Evolutionary conservation across 2,888 invertebrate genomes (phyloP), one percentile per base, ranked within the genome.

Genomic region (Andrena marginata): DNA sequence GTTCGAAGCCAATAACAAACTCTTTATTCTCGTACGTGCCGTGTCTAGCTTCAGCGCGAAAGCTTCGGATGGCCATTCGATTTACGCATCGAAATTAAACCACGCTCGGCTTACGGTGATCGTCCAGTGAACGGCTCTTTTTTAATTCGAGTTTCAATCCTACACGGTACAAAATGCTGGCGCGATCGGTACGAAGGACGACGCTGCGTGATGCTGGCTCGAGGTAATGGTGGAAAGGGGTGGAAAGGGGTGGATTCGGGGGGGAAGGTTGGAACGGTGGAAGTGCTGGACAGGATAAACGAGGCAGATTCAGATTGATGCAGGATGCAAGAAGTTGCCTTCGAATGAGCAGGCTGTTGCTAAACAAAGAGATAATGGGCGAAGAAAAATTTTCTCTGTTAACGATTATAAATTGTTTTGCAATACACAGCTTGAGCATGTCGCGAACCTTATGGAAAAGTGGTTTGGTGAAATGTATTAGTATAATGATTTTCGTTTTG

Each of bases 41-140:
- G 73, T 51, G 80, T 78, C 71, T 73, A 72, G 74, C 42, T 65
- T 67, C 75, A 31, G 74, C 59, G 74, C 56, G 71, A 67, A 51
- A 10, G 60, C 49, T 59, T 59, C 72, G 48, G 35, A 62, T 60
- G 74, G 65, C 73, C 80, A 81, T 87, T 87, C 87, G 85, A 89
- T 89, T 89, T 88, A 88, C 88, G 86, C 87, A 89, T 83, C 84
- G 81, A 83, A 87, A 88, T 89, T 89, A 89, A 89, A 84, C 85
- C 75, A 84, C 80, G 87, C 84, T 82, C 76, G 83, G 84, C 60
- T 78, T 78, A 77, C 79, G 80, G 73, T 65, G 80, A 81, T 85
- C 73, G 87, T 83, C 69, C 72, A 49, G 60, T 60, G 73, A 77
- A 76, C 67, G 60, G 63, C 74, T 67, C 79, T 85, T 86, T 86